phyloP scores from a whole-genome alignment of 2,797 vertebrate genomes.

The Potorous gilbertii region DNA sequence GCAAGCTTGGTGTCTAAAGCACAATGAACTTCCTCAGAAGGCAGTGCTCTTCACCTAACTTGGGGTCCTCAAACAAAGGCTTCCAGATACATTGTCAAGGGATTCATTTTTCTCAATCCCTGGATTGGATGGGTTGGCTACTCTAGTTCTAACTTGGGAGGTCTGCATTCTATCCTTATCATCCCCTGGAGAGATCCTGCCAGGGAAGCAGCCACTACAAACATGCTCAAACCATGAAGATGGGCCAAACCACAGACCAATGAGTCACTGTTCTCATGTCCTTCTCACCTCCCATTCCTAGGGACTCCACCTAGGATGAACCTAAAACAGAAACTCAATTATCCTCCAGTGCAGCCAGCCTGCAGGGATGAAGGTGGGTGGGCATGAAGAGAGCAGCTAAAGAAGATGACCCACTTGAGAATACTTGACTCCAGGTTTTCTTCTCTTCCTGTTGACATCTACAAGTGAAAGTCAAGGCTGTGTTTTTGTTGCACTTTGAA shows the following conservation, averaged over 20 bases:
- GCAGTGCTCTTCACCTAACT: neutral
- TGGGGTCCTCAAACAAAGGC: neutral
- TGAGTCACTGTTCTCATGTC: neutral
- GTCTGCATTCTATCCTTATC: neutral
- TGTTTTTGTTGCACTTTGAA: neutral
- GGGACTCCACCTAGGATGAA: too few relatives aligned
- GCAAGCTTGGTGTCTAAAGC: neutral
- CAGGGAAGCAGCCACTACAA: neutral
- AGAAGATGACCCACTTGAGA: neutral
- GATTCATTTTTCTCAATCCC: neutral
- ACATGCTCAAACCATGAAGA: neutral
- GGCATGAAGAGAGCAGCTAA: neutral
- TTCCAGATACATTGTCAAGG: neutral
- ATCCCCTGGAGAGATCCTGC: neutral
- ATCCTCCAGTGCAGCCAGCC: too few relatives aligned
- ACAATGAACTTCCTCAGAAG: neutral
- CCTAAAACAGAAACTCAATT: too few relatives aligned
- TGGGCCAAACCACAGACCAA: neutral
- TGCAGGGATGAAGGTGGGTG: neutral
- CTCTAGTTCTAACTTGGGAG: neutral
- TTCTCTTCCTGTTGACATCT: neutral
- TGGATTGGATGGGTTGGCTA: neutral
- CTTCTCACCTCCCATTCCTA: neutral
- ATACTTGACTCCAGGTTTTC: neutral
- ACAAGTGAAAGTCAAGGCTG: neutral